Percentiles rank a stretch among this genome's conserved stretches.
Evolutionary conservation across 2,888 invertebrate genomes (phyloP).

Genomic region (Oconnorella tubifera): DNA sequence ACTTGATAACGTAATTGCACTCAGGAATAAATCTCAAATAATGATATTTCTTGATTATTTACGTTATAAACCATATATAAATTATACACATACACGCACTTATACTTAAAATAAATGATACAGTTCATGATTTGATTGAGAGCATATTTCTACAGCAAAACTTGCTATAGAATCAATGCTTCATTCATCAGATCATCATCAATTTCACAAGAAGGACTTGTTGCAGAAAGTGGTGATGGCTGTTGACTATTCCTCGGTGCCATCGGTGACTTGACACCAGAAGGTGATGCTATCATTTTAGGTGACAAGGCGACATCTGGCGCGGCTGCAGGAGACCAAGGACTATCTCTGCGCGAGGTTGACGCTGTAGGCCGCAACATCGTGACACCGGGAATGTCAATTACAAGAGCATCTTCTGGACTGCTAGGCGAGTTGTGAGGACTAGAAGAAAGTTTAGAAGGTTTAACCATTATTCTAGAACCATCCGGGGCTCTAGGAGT

Average conservation of each 20-base stretch:
- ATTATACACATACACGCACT: too few relatives aligned
- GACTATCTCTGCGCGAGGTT: neutral
- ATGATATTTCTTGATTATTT: too few relatives aligned
- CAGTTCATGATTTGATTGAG: too few relatives aligned
- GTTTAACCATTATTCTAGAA: neutral
- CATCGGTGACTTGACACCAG: neutral
- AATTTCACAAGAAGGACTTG: constrained; percentile 10
- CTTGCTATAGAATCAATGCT: constrained; percentile 20
- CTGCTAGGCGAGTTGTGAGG: neutral
- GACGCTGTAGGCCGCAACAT: neutral
- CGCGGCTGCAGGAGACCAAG: neutral
- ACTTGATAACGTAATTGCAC: too few relatives aligned
- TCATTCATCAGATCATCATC: constrained; percentile 27
- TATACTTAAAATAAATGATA: too few relatives aligned
- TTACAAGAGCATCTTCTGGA: neutral
- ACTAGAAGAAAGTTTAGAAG: neutral
- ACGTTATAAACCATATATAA: too few relatives aligned
- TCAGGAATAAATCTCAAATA: too few relatives aligned
- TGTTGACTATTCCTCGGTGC: neutral
- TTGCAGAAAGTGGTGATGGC: neutral
- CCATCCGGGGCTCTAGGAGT: neutral
- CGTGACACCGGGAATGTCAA: neutral
- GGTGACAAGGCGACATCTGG: neutral
- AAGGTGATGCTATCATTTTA: neutral
- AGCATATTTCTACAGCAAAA: too few relatives aligned